Conservation (phyloP, 2,113 vertebrate species). For the Caranx melampygus region DNA sequence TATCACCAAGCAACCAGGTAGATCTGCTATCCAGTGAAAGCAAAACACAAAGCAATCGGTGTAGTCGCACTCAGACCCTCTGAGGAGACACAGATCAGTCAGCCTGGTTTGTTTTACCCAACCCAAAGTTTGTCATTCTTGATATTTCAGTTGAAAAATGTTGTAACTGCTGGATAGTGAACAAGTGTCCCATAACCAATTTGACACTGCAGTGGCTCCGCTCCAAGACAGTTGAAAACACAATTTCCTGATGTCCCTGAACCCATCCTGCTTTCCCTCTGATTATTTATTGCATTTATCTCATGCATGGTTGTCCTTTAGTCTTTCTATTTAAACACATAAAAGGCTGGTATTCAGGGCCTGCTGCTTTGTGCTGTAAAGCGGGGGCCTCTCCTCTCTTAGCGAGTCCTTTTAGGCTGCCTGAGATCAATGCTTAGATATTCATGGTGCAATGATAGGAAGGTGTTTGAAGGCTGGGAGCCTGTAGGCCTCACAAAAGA, state of each 20-base stretch:
- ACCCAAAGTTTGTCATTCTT: not conserved
- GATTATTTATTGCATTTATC: constrained; percentile 38
- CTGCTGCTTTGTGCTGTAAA: constrained; percentile 73
- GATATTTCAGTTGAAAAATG: not conserved
- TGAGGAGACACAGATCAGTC: not conserved
- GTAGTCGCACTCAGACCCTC: constrained; percentile 14
- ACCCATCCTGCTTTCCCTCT: not conserved
- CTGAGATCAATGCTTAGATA: constrained; percentile 78
- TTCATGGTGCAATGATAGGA: constrained; percentile 66
- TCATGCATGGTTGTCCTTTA: constrained; percentile 26
- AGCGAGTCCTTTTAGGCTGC: constrained; percentile 61
- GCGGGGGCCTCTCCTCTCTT: constrained; percentile 50
- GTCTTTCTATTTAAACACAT: constrained; percentile 56
- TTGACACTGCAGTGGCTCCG: not conserved
- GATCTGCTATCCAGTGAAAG: constrained; percentile 31
- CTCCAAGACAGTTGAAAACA: not conserved
- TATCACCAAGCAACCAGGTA: constrained; percentile 70
- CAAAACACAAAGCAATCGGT: constrained; percentile 38
- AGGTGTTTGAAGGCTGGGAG: constrained; percentile 78
- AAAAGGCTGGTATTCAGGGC: constrained; percentile 68
- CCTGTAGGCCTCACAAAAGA: constrained; percentile 57
- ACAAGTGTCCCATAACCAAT: not conserved
- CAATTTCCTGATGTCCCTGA: constrained; percentile 4
- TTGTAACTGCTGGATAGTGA: not conserved
- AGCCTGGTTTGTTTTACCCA: not conserved